Evolutionary conservation across 2,888 invertebrate genomes (phyloP).

Genomic region (Oasisia sp.): DNA sequence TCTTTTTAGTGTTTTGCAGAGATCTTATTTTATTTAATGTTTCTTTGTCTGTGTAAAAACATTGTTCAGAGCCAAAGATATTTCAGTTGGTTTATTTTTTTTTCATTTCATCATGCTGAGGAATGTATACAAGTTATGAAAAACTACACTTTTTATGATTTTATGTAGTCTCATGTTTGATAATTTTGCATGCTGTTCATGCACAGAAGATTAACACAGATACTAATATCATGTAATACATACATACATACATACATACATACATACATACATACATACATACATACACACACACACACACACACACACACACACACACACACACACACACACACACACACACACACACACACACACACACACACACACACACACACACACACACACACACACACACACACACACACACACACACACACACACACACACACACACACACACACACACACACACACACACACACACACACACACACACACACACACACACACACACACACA

Average conservation of each 20-base stretch:
- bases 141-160: background rate
- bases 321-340: too few relatives aligned
- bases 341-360: too few relatives aligned
- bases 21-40: too few relatives aligned
- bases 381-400: background rate
- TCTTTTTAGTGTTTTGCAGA: too few relatives aligned
- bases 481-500: too few relatives aligned
- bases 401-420: background rate
- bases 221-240: background rate
- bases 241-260: background rate
- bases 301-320: too few relatives aligned
- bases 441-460: too few relatives aligned
- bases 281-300: background rate
- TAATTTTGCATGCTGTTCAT: background rate
- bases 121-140: background rate
- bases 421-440: background rate
- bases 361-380: background rate
- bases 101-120: background rate
- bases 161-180: background rate
- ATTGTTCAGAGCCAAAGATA: too few relatives aligned
- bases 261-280: too few relatives aligned
- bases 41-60: too few relatives aligned
- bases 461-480: background rate
- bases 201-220: background rate
- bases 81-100: background rate